Percentiles rank a stretch among this genome's conserved stretches.
phyloP scores from a whole-genome alignment of 2,888 invertebrate species.

The Tetragonula carbonaria region DNA sequence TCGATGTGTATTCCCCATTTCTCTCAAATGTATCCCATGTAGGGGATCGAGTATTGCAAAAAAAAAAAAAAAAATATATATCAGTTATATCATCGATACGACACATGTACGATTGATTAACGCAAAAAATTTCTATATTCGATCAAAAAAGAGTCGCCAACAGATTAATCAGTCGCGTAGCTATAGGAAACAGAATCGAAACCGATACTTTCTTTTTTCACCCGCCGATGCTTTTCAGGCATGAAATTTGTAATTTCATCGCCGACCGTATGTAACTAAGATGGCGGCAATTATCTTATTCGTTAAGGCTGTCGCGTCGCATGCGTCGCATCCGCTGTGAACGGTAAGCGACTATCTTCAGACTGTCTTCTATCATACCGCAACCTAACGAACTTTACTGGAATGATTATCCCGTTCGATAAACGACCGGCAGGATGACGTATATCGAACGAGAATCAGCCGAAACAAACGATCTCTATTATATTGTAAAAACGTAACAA shows the following conservation, averaged over 20 bases:
- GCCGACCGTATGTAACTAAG: constrained; percentile 75
- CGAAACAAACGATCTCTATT: background rate
- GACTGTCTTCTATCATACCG: constrained; percentile 30
- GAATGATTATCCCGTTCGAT: constrained; percentile 21
- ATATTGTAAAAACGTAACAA: background rate
- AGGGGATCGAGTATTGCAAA: constrained; percentile 57
- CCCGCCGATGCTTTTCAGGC: background rate
- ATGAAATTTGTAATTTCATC: constrained; percentile 61
- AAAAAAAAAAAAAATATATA: constrained; percentile 7
- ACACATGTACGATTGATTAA: background rate
- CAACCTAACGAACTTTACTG: constrained; percentile 21
- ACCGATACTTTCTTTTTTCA: background rate
- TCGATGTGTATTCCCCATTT: constrained; percentile 60
- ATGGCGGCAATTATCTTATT: constrained; percentile 73
- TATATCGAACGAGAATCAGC: background rate
- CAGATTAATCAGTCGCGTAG: background rate
- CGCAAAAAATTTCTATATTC: background rate
- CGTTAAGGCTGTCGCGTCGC: constrained; percentile 66
- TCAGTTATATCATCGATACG: constrained; percentile 11
- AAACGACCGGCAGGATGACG: background rate
- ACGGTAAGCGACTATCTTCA: constrained; percentile 62
- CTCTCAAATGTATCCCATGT: constrained; percentile 63
- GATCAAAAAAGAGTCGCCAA: background rate
- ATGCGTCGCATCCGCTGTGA: constrained; percentile 73
- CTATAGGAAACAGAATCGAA: background rate